Base-by-base conservation (phyloP, 2,797 vertebrate species). In the Schizopygopsis pylzovi region DNA sequence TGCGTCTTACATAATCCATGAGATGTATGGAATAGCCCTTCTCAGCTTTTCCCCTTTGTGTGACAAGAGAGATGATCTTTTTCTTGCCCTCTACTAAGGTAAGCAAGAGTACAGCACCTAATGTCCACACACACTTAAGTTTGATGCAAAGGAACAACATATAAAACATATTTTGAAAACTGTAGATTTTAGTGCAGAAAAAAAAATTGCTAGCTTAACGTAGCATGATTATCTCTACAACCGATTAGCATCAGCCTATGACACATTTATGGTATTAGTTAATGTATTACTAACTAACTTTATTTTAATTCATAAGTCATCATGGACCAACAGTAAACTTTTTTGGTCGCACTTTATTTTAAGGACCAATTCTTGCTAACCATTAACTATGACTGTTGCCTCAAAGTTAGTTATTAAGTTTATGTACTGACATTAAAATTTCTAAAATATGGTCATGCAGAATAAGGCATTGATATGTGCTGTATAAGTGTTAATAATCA, bases 11-110 rank as follows among this genome's bases (percentile, higher is more conserved):
- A 94, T 93, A 94, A 95, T 93, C 89, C 90, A 90, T 89, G 88
- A 87, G 90, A 91, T 88, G 72, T 87, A 91, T 87, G 87, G 91
- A 93, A 94, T 91, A 91, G 87, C 89, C 90, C 90, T 90, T 13
- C 91, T 94, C 93, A 95, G 93, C 93, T 90, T 67, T 93, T 93
- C 91, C 92, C 90, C 85, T 91, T 92, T 92, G 93, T 91, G 91
- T 54, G 87, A 90, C 90, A 87, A 91, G 87, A 88, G 91, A 89
- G 78, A 87, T 92, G 83, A 70, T 91, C 92, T 91, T 90, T 90
- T 88, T 79, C 72, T 85, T 81, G 81, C 28, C 82, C 79, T n/a
- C 43, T 67, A 82, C 49, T 49, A 86, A 76, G 72, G 80, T 89
- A 73, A 91, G 90, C 90, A 70, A 79, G 90, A 86, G 83, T 37